These are phyloP conservation scores for Archips crataeganus DNA, from an alignment of 2,888 invertebrate species.

Conservation along the genomic window DNA sequence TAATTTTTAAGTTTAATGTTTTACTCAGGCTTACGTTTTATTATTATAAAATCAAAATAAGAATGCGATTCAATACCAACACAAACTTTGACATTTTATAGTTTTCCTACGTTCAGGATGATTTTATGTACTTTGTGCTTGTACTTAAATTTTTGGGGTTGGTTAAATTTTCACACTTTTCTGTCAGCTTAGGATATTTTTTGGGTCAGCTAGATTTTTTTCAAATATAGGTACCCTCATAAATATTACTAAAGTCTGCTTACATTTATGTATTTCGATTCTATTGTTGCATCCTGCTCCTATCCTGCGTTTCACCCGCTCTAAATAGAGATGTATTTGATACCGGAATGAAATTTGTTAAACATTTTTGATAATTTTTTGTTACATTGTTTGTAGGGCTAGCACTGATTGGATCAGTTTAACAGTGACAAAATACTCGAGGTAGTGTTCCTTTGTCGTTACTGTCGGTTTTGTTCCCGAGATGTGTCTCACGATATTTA, in stretches of 20 bases:
- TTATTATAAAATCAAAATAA: too few relatives aligned
- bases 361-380: conserved; percentile 66
- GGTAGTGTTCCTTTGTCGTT: conserved; percentile 76
- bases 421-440: conserved; percentile 84
- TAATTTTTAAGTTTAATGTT: too few relatives aligned
- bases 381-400: conserved; percentile 61
- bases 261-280: background rate
- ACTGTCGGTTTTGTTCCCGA: conserved; percentile 68
- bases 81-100: too few relatives aligned
- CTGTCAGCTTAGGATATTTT: too few relatives aligned
- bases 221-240: background rate
- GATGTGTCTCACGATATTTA: conserved; percentile 81
- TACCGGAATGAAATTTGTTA: conserved; percentile 65
- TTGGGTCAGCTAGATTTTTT: too few relatives aligned
- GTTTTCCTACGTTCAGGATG: too few relatives aligned
- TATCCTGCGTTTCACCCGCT: background rate
- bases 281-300: background rate
- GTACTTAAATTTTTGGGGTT: too few relatives aligned
- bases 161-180: too few relatives aligned
- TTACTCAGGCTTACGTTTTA: too few relatives aligned
- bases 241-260: background rate
- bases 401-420: conserved; percentile 78
- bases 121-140: too few relatives aligned
- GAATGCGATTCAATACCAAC: too few relatives aligned
- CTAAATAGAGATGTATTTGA: conserved; percentile 56